Base-by-base conservation (phyloP, 1,140 invertebrate species). In the Lineus longissimus region DNA sequence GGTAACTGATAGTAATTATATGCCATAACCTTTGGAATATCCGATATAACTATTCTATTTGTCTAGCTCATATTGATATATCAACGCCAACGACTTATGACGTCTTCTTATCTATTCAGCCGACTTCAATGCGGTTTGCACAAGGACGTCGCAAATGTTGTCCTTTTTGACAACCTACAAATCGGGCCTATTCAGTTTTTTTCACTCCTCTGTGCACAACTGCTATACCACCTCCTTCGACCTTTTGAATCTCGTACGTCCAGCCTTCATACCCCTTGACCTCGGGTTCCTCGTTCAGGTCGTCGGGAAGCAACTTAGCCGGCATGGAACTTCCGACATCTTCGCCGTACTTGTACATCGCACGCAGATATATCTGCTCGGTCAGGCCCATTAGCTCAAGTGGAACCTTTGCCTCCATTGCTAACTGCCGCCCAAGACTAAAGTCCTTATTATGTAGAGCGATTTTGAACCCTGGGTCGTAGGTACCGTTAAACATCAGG, bases 401-500 rank as follows among this genome's bases (percentile, higher is more conserved):
- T 27, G 55, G 55, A 4, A 57, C 55, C n/a, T 33, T 27, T n/a
- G 55, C 23, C 23, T 57, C 55, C 15, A 33, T 19, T 4, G 23
- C 23, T 19, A 57, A 31, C 30, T 57, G 15, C 23, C 55, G 23
- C n/a, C 55, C 55, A 19, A 57, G 55, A 4, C n/a, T 27, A 19
- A 57, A 31, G 27, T 57, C 55, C 27, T 57, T 57, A 27, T 31
- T 29, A 27, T 57, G 55, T 27, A 57, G 19, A 17, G 55, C 7
- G 11, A 57, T 57, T 11, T 27, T 57, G 55, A 57, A 57, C 19
- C 55, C 55, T 33, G 55, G 55, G 11, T 57, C 55, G 30, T 19
- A 57, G 2, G 55, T 29, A 4, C 55, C 55, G 55, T 57, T 57
- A 19, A 29, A 57, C 55, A 57, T 57, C 23, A 57, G 55, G n/a